Evolutionary conservation across 2,797 vertebrate species (phyloP), one percentile per base, ranked within the genome.

Genomic region (Gobio occitaniae): DNA sequence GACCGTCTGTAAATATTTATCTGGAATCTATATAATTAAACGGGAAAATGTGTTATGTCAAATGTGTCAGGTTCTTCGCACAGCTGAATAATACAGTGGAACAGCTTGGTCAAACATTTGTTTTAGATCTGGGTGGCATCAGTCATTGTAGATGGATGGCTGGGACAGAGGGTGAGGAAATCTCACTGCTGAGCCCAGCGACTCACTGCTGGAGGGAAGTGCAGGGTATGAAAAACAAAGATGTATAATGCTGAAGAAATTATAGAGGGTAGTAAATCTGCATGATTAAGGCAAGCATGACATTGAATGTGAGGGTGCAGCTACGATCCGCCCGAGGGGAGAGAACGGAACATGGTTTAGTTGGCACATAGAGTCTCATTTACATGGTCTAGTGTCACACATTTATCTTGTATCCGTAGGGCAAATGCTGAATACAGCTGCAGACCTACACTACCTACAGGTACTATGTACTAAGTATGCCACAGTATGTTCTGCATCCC

Each of bases 1-100:
- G 87, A 84, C 93, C 92, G 91, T 94, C 93, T 95, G 94, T 93
- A 95, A 94, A 95, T 95, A 95, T 94, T 94, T 94, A 93, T 94
- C 93, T 91, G 91, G 90, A 92, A 92, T 93, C 91, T 94, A 92
- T 94, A 92, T 94, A 93, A 95, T 95, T 94, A 94, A 94, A 93
- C 90, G 90, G 91, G 88, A 87, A 90, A 90, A 94, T 94, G 92
- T 92, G 92, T 95, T 92, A 93, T 91, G 92, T 93, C 92, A 91
- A 88, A 84, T 84, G 90, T 91, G 91, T 91, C 89, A 90, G 89
- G 91, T 89, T 82, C 50, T 79, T 86, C 63, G 52, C 89, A 80
- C 84, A 61, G 41, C 87, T 92, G 92, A 91, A 91, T 93, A 91
- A 93, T 91, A 90, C 89, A 91, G 90, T 74, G 86, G 91, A 93